phyloP scores from a whole-genome alignment of 2,797 vertebrate genomes.

The Pantherophis vulpinus region DNA sequence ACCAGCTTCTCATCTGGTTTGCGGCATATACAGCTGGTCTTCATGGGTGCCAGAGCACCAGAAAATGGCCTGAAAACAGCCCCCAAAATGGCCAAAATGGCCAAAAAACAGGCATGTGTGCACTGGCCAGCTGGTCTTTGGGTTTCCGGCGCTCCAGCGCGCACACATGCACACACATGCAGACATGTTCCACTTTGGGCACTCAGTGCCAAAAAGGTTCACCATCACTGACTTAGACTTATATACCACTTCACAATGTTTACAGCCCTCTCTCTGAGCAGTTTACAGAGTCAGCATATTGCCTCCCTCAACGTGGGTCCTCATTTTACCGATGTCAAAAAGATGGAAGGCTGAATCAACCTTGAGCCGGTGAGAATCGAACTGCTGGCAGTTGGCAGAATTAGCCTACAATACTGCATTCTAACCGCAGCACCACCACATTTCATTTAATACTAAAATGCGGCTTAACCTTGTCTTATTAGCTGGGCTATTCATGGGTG shows the following conservation, averaged over 20 bases:
- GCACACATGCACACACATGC: too few species aligned
- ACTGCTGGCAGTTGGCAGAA: not conserved
- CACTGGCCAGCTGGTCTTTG: too few species aligned
- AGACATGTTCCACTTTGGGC: too few species aligned
- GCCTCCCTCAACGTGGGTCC: not conserved
- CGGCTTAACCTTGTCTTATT: not conserved
- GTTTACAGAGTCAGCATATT: not conserved
- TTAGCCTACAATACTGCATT: not conserved
- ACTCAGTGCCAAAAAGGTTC: too few species aligned
- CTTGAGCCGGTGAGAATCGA: not conserved
- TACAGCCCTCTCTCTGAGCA: not conserved
- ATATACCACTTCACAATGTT: not conserved
- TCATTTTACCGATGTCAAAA: not conserved
- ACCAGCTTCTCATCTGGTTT: too few species aligned
- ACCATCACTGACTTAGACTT: not conserved
- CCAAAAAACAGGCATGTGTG: too few species aligned
- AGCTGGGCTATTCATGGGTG: not conserved
- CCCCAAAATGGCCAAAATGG: too few species aligned
- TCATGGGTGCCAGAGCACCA: too few species aligned
- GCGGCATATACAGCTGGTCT: too few species aligned
- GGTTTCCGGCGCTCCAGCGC: too few species aligned
- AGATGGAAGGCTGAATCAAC: not conserved
- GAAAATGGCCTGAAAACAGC: too few species aligned
- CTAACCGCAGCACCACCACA: not conserved
- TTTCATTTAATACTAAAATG: not conserved